Evolutionary conservation across 2,113 vertebrate genomes (phyloP).

Genomic region (Chionodraco myersi): DNA sequence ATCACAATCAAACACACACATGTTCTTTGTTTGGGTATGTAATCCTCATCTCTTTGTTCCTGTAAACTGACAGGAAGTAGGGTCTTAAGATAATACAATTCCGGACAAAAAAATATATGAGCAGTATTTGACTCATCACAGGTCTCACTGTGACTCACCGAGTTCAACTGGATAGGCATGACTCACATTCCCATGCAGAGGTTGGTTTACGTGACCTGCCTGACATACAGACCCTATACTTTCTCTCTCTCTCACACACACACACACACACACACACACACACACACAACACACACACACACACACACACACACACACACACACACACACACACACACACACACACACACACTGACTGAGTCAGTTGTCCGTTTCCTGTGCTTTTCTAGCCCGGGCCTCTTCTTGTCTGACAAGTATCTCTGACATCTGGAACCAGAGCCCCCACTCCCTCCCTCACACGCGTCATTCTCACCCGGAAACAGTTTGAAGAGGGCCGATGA

Average conservation of each 20-base stretch:
- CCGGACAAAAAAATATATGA: conserved; percentile 12
- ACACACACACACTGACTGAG: conserved; percentile 36
- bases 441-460: conserved; percentile 28
- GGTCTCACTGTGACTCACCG: conserved; percentile 47
- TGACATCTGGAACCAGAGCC: conserved; percentile 60
- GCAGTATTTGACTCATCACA: conserved; percentile 25
- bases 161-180: conserved; percentile 21
- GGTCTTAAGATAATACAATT: not conserved
- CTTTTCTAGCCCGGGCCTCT: conserved; percentile 49
- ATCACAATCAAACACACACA: conserved; percentile 37
- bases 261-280: too few relatives aligned
- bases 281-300: too few relatives aligned
- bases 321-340: too few relatives aligned
- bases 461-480: conserved; percentile 57
- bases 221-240: conserved; percentile 24
- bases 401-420: conserved; percentile 40
- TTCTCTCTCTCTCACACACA: conserved; percentile 6
- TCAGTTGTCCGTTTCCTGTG: conserved; percentile 63
- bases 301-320: too few relatives aligned
- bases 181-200: conserved; percentile 35
- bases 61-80: not conserved
- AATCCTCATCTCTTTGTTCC: conserved; percentile 47
- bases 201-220: conserved; percentile 51
- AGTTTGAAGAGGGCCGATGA: conserved; percentile 5
- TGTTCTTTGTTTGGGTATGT: conserved; percentile 51